phyloP scores from a whole-genome alignment of 2,113 vertebrate genomes.

The Progne subis region DNA sequence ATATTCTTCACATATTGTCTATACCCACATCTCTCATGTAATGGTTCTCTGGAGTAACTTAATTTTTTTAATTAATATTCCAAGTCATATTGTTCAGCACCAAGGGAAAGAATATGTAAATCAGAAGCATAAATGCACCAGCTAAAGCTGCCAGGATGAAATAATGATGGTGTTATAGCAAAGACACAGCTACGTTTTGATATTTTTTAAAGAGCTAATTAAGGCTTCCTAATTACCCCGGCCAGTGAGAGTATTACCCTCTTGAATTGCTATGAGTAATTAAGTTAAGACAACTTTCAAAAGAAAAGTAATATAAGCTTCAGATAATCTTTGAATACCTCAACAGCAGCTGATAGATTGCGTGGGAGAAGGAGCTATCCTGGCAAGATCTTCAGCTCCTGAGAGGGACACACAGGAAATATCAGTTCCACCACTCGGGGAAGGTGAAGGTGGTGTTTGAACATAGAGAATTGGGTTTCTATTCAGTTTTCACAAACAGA shows the following conservation, averaged over 20 bases:
- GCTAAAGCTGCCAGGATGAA: slow-evolving; percentile 59
- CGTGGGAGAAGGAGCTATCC: background rate
- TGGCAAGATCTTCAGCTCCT: background rate
- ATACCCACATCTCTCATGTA: background rate
- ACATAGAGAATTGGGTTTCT: accelerated
- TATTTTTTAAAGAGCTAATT: slow-evolving; percentile 68
- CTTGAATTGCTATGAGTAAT: slow-evolving; percentile 60
- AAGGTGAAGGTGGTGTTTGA: background rate
- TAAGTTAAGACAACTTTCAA: slow-evolving; percentile 59
- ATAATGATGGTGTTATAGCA: slow-evolving; percentile 65
- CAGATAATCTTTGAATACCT: slow-evolving; percentile 8
- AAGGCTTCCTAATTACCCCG: slow-evolving; percentile 68
- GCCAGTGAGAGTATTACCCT: slow-evolving; percentile 32
- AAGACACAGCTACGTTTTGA: slow-evolving; percentile 47
- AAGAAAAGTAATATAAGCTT: slow-evolving; percentile 34
- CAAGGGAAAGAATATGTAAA: slow-evolving; percentile 69
- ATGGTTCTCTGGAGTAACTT: slow-evolving; percentile 45
- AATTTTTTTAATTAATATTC: slow-evolving; percentile 62
- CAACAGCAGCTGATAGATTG: background rate
- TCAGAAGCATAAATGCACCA: slow-evolving; percentile 60
- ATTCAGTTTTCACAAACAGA: background rate
- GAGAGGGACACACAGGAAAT: accelerated
- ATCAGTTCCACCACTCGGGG: background rate
- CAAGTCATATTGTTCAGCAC: slow-evolving; percentile 50
- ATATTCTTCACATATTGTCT: slow-evolving; percentile 34